Evolutionary conservation across 2,888 invertebrate species (phyloP), one percentile per base, ranked within the genome.

Genomic region (Drosophila longiperda): DNA sequence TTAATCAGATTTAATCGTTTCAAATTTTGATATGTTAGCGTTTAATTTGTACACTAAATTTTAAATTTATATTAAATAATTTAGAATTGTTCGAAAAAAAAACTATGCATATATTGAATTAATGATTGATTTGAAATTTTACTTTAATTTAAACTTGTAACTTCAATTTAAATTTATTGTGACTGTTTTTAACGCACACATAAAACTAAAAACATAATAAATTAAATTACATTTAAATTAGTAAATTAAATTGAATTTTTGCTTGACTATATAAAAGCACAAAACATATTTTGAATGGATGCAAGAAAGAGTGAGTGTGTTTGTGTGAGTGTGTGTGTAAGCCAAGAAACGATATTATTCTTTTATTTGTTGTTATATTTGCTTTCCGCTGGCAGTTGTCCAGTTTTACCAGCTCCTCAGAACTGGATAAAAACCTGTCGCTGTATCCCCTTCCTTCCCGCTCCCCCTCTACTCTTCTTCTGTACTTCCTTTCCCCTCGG

Each of bases 371-470:
- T 59, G 33, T 53, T 48, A 66, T 52, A 60, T 75, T 73, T 77
- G 61, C 38, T 59, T 73, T 67, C 12, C 53, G 66, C 45, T 72
- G 36, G 48, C 62, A 34, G 64, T 73, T 78, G 76, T 68, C 79
- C 76, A 78, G 73, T 80, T 75, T 78, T 57, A 73, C 81, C 71
- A 83, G 83, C 71, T 75, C 58, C 63, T 45, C 76, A 74, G 70
- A 83, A 87, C 83, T 87, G 71, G 84, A 83, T 80, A 80, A 83
- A 83, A 83, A 87, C 83, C 87, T 83, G 83, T 87, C 80, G 77
- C 59, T 70, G 42, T 48, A 33, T 59, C 53, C 29, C 53, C 49
- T 20, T 1, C n/a, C 2, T 9, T 60, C 38, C 32, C 34, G 17
- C 23, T 17, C 20, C 26, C 29, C 49, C 50, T 34, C 40, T 15